Base-by-base conservation (phyloP, 1,140 invertebrate species). In the Diprion similis region DNA sequence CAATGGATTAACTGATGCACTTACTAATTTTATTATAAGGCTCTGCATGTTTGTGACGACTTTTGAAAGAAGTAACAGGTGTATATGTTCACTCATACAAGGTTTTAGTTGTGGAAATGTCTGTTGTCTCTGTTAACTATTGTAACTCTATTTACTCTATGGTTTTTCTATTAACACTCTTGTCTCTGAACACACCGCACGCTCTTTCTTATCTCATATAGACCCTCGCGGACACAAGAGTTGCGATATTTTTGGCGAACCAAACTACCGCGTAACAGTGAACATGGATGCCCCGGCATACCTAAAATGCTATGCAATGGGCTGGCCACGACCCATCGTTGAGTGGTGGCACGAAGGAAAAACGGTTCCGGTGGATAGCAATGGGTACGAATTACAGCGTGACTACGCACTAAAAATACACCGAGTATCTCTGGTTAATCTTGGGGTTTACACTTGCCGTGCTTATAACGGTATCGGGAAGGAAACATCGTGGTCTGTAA, bases 371-470 rank as follows among this genome's bases (percentile, higher is more conserved):
- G 85, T 95, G 17, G 89, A 89, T 64, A 93, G 92, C 59, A 87
- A 91, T 2, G 88, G 91, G 18, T 96, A 93, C 77, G 93, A 96
- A 80, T 93, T 95, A 77, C 89, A 91, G 24, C 90, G 90, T 18
- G 94, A 96, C 80, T 92, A 91, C 83, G 92, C 93, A 0, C 88
- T 97, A 6, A 87, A 92, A 59, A 95, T 98, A 79, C 89, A 91
- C 68, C 87, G 91, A 0, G 91, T 98, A 0, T 90, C 91, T 8
- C 75, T 94, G 0, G 90, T 91, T 15, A 93, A 92, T 77, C 89
- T 96, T 4, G 96, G 96, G 11, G 88, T 92, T n/a, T 96, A 97
- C 84, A 94, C 92, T 0, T 97, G 96, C 81, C 94, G 96, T 80
- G 95, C 95, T 0, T 97, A 95, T 84, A 97, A 97, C 81, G 95